A percentile compares a stretch with the other conserved stretches of the same genome.
Conservation (phyloP, 1,140 invertebrate genomes). For the Drosophila malerkotliana region DNA sequence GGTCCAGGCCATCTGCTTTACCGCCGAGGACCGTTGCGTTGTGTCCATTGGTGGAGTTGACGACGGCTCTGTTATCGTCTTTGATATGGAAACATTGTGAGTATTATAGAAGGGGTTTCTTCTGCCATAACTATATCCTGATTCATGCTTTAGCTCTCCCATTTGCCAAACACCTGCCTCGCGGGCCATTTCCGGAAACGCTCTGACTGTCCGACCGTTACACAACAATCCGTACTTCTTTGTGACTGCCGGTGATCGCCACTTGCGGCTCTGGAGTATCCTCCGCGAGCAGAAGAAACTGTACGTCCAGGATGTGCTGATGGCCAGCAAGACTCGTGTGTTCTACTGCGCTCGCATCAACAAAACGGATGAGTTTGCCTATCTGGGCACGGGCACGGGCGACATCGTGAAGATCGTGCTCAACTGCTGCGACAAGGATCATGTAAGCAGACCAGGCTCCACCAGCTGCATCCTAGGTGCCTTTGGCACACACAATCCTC, state of each 20-base stretch:
- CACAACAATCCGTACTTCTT: conserved; percentile 87
- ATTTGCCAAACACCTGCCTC: conserved; percentile 88
- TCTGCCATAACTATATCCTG: too few species aligned
- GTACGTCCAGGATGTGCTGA: conserved; percentile 88
- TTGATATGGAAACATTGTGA: conserved; percentile 87
- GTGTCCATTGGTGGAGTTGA: conserved; percentile 95
- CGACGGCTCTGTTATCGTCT: conserved; percentile 92
- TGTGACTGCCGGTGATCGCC: conserved; percentile 89
- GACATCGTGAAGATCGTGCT: conserved; percentile 88
- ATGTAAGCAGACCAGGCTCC: conserved; percentile 84
- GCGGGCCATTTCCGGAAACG: conserved; percentile 88
- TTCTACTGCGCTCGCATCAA: conserved; percentile 88
- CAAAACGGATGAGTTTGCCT: conserved; percentile 89
- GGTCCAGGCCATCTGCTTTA: conserved; percentile 92
- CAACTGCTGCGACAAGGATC: conserved; percentile 87
- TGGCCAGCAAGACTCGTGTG: conserved; percentile 88
- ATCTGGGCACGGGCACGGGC: conserved; percentile 92
- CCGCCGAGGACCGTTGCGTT: conserved; percentile 91
- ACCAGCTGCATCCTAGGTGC: conserved; percentile 88
- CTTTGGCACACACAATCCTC: conserved; percentile 84
- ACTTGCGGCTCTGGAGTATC: conserved; percentile 90
- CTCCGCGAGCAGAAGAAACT: conserved; percentile 88
- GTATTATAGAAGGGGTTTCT: not conserved
- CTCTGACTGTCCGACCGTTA: conserved; percentile 86
- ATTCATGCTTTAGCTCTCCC: conserved; percentile 70